Evolutionary conservation across 2,888 invertebrate species (phyloP).

Genomic region (Morpho achilles): DNA sequence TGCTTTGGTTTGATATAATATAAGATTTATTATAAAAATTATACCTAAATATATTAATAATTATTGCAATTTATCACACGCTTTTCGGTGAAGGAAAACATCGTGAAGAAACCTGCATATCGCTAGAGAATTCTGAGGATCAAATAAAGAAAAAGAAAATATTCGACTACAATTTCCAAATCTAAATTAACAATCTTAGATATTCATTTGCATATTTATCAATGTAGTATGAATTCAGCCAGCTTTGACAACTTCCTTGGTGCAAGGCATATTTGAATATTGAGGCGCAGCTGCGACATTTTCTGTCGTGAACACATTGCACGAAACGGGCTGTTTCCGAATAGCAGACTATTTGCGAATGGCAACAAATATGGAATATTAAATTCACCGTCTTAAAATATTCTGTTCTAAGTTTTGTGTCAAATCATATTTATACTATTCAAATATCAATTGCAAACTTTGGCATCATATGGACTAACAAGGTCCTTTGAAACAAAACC

Average conservation of each 20-base stretch:
- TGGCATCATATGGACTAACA: too few relatives aligned
- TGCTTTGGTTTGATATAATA: too few relatives aligned
- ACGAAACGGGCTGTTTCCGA: constrained; percentile 18
- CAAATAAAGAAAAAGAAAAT: not conserved
- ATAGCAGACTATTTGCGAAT: constrained; percentile 18
- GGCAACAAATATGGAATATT: constrained; percentile 25
- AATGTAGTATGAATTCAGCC: constrained; percentile 7
- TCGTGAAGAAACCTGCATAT: too few relatives aligned
- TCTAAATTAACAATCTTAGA: constrained; percentile 1
- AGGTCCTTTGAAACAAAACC: too few relatives aligned
- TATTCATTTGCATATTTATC: constrained; percentile 15
- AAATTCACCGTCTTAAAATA: constrained; percentile 23
- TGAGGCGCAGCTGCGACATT: constrained; percentile 27
- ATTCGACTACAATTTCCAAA: not conserved
- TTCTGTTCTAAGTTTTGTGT: not conserved
- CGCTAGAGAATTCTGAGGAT: too few relatives aligned
- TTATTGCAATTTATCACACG: too few relatives aligned
- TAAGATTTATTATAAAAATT: too few relatives aligned
- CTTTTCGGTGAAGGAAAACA: too few relatives aligned
- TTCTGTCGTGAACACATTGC: constrained; percentile 23
- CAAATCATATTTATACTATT: too few relatives aligned
- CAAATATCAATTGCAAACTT: too few relatives aligned
- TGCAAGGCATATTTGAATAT: constrained; percentile 22
- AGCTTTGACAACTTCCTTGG: constrained; percentile 21
- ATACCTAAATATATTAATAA: too few relatives aligned